Conservation (phyloP, 2,113 vertebrate genomes). For the Octodon degus region DNA sequence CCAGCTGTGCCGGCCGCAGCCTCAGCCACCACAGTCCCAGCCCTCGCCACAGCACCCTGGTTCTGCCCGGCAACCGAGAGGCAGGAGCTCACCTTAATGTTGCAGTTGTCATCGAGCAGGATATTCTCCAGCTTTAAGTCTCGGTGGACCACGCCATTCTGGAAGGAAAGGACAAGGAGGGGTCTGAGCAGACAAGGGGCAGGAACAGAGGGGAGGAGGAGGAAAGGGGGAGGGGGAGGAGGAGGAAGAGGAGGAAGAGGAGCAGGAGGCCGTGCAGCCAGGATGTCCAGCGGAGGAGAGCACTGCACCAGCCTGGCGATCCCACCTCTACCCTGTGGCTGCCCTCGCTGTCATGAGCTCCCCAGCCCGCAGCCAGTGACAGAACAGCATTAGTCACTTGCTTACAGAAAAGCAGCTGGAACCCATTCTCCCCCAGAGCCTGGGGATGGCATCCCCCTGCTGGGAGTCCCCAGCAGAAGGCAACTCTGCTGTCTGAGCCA, state of each 20-base stretch:
- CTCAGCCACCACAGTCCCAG: not conserved
- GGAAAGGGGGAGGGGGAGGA: not conserved
- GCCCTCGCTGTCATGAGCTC: conserved; percentile 80
- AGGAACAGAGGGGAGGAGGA: not conserved
- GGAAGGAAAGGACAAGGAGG: conserved; percentile 81
- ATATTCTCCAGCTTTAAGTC: conserved; percentile 99
- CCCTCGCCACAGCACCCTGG: not conserved
- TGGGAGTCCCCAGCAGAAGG: conserved; percentile 80
- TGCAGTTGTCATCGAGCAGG: conserved; percentile 98
- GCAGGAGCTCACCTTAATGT: conserved; percentile 94
- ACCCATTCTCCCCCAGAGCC: conserved; percentile 86
- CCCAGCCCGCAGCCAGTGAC: conserved; percentile 72
- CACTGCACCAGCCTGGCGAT: conserved; percentile 81
- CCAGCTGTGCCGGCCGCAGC: not conserved
- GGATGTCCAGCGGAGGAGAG: conserved; percentile 76
- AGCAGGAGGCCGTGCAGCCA: not conserved
- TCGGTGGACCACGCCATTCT: conserved; percentile 98
- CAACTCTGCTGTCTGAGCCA: conserved; percentile 71
- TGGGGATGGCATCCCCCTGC: conserved; percentile 78
- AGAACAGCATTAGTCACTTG: conserved; percentile 87
- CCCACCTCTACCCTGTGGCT: conserved; percentile 78
- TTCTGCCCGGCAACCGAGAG: not conserved
- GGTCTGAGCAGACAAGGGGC: not conserved
- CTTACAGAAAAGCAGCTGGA: conserved; percentile 89
- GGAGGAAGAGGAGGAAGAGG: not conserved